Evolutionary conservation across 2,113 vertebrate genomes (phyloP), one percentile per base, ranked within the genome.

Genomic region (Shinisaurus crocodilurus): DNA sequence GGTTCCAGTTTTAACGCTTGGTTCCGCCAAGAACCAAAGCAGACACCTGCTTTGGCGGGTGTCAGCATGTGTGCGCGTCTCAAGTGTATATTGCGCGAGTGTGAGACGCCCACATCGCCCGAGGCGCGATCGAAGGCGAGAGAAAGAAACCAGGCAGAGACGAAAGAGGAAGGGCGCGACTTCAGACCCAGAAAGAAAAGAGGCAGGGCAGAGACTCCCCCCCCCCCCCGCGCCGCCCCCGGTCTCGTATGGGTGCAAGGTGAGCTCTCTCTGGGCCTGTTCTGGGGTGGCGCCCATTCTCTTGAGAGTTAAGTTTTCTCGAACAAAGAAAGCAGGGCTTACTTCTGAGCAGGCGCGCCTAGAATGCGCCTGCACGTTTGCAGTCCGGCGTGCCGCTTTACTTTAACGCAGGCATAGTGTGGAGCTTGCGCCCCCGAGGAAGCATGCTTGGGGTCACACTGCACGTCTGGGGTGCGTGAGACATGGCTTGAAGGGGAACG

Each of bases 31-130:
- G n/a, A n/a, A n/a, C n/a, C n/a, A n/a, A n/a, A n/a, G n/a, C n/a
- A n/a, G n/a, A n/a, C n/a, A n/a, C n/a, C n/a, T n/a, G n/a, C n/a
- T n/a, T n/a, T n/a, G n/a, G n/a, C 5, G 29, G 60, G 32, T 67
- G 75, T 10, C 75, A 18, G 60, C 63, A 34, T 50, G 18, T 65
- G 15, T n/a, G 69, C 40, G 40, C 67, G 40, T n/a, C 74, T 48
- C 57, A 13, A 27, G 86, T 34, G 57, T 34, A 43, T 23, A n/a
- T 77, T 23, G 27, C 48, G 40, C 10, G 50, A 45, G 15, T 65
- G 37, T n/a, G n/a, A 87, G 86, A 45, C 74, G 65, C 86, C 54
- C 86, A 87, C 74, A 45, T 34, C 40, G 86, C 86, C 74, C 45
- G 86, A n/a, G n/a, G 74, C 65, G 86, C 37, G 16, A 45, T 0